These are phyloP conservation scores for Orius laevigatus DNA, from an alignment of 1,140 invertebrate genomes.

Conservation along the genomic window DNA sequence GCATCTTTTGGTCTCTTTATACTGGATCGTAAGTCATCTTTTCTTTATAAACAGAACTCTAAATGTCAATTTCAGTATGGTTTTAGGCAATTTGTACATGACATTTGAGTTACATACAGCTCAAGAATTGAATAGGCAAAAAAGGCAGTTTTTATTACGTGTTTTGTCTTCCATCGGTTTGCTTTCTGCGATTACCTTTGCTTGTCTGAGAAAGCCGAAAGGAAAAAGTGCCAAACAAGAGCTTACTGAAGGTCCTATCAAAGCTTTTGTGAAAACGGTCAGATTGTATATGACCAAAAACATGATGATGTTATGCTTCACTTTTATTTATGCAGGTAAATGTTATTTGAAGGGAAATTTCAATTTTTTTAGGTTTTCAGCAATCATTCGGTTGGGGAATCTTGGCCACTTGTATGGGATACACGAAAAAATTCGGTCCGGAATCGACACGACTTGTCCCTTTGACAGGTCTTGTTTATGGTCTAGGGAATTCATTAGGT, in stretches of 20 bases:
- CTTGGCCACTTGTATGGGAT: conserved; percentile 75
- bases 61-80: too few species aligned
- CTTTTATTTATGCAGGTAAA: conserved; percentile 76
- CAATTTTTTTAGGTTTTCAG: conserved; percentile 51
- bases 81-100: too few species aligned
- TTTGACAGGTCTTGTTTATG: conserved; percentile 81
- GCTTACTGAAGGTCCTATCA: conserved; percentile 36
- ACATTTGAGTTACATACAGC: too few species aligned
- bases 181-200: conserved; percentile 51
- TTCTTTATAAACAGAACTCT: too few species aligned
- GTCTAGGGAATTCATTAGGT: conserved; percentile 80
- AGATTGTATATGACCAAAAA: conserved; percentile 58
- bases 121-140: too few species aligned
- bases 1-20: conserved; percentile 89
- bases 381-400: conserved; percentile 90
- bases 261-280: conserved; percentile 56
- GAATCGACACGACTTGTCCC: conserved; percentile 72
- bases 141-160: too few species aligned
- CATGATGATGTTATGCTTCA: conserved; percentile 69
- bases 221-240: conserved; percentile 1
- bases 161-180: conserved; percentile 34
- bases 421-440: conserved; percentile 57
- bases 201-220: conserved; percentile 33
- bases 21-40: conserved; percentile 69
- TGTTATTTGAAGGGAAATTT: conserved; percentile 5